Conservation (phyloP, 2,888 invertebrate species). For the Glaucopsyche alexis region DNA sequence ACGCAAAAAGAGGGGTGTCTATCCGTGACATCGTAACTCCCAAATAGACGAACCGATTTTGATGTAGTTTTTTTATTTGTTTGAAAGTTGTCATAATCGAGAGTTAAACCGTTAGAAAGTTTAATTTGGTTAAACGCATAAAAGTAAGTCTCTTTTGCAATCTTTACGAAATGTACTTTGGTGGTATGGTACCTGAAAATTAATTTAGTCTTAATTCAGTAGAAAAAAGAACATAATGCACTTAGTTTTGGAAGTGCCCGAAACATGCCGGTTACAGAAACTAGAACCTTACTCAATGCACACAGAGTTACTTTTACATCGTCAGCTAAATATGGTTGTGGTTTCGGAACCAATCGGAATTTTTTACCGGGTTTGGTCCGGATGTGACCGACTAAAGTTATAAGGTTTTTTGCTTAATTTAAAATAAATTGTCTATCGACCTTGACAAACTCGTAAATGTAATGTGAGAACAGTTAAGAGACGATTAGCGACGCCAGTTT, state of each 20-base stretch:
- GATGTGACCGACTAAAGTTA: constrained; percentile 60
- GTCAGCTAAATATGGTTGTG: not conserved
- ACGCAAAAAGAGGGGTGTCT: too few species aligned
- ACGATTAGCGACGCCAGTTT: too few species aligned
- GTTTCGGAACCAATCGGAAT: constrained; percentile 10
- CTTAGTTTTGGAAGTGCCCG: not conserved
- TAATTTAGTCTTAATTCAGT: constrained; percentile 9
- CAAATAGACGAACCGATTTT: too few species aligned
- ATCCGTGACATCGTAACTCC: too few species aligned
- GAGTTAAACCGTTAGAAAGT: too few species aligned
- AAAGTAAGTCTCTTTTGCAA: too few species aligned
- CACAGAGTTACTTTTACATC: not conserved
- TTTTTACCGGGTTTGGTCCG: constrained; percentile 46
- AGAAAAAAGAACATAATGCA: constrained; percentile 2
- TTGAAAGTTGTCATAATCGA: too few species aligned
- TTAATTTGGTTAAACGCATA: too few species aligned
- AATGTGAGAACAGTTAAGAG: not conserved
- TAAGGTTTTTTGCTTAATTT: constrained; percentile 58
- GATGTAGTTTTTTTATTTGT: too few species aligned
- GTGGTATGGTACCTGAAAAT: not conserved
- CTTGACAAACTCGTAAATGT: constrained; percentile 25
- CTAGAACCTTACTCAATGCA: not conserved
- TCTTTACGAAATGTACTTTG: too few species aligned
- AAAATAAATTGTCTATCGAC: constrained; percentile 62
- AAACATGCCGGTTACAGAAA: not conserved